These are phyloP conservation scores for Mycteria americana DNA, from an alignment of 2,797 vertebrate species.

Conservation along the genomic window DNA sequence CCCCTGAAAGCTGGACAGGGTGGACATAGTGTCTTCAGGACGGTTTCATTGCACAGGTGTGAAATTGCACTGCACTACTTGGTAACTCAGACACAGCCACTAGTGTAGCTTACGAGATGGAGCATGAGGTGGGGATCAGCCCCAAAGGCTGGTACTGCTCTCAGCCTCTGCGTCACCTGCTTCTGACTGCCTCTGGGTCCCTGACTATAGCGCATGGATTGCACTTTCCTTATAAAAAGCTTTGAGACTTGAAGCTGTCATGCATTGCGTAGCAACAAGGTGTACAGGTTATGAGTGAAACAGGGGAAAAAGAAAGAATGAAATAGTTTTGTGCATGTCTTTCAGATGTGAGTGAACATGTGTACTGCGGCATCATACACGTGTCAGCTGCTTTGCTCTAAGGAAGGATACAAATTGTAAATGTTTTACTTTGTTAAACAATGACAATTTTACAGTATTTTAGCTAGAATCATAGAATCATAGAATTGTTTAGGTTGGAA, in stretches of 20 bases:
- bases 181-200: neutral
- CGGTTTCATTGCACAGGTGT: accelerated
- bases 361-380: too few relatives aligned
- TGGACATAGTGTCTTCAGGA: neutral
- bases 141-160: neutral
- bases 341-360: neutral
- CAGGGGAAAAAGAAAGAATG: neutral
- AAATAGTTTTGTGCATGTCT: neutral
- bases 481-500: neutral
- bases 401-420: neutral
- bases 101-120: neutral
- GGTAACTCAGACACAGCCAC: neutral
- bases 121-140: neutral
- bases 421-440: neutral
- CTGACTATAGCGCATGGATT: neutral
- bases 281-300: neutral
- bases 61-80: neutral
- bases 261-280: accelerated
- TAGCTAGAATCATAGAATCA: neutral
- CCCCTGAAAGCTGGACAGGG: neutral
- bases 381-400: neutral
- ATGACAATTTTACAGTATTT: neutral
- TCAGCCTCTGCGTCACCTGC: neutral
- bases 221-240: neutral
- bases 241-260: neutral